Base-by-base conservation (phyloP, 1,140 invertebrate species). In the Fopius arisanus region DNA sequence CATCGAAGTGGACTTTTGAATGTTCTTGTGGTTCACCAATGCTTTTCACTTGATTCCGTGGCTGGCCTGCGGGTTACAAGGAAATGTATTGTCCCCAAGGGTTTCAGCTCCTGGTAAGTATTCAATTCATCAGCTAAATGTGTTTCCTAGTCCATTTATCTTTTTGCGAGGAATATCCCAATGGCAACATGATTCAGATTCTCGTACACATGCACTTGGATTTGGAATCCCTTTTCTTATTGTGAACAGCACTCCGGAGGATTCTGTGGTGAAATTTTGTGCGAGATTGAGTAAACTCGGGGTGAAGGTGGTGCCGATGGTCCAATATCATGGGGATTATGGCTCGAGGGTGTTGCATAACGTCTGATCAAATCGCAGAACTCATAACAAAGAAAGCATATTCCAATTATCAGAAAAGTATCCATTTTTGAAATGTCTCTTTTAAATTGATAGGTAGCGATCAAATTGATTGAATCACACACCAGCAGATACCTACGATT, bases 381-480 rank as follows among this genome's bases (percentile, higher is more conserved):
- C 80, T 90, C 89, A 76, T 90, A 90, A 75, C 90, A 90, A 67
- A 90, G 78, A 69, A 90, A 84, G 80, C 88, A 90, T 65, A 90
- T 87, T 14, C 90, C 89, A 65, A 90, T 81, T 66, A 90, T 87
- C 43, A 90, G 79, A 66, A 90, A 89, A 65, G 89, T 90, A 87
- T 90, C 89, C 90, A 90, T 90, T 73, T 75, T 65, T 5, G 7
- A 16, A 16, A 4, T 31, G 14, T 65, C 1, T 4, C n/a, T 29
- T 65, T 48, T n/a, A 37, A 37, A 12, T 37, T 37, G 33, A 37
- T 12, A 37, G 33, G 12, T 37, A 12, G 4, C n/a, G n/a, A n/a
- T n/a, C n/a, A n/a, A n/a, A n/a, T n/a, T n/a, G n/a, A n/a, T n/a
- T n/a, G n/a, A n/a, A n/a, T n/a, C n/a, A n/a, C n/a, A n/a, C n/a